Evolutionary conservation across 2,113 vertebrate species (phyloP).

Genomic region (Lipophrys pholis): DNA sequence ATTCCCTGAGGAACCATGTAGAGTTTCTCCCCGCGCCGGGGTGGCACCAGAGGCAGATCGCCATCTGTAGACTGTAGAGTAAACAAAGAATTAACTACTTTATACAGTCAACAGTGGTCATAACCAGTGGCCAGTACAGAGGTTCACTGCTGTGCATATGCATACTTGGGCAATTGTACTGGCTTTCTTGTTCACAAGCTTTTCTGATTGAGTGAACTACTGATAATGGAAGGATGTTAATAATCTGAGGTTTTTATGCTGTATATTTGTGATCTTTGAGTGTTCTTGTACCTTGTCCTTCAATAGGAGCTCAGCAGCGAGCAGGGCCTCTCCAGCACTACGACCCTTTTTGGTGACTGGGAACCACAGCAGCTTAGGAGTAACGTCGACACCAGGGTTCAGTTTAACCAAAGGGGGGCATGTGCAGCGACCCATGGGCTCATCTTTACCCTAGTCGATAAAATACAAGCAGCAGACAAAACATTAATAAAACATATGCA

Average conservation of each 20-base stretch:
- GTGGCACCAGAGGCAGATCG: slow-evolving; percentile 92
- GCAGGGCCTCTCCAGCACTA: slow-evolving; percentile 88
- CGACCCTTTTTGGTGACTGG: slow-evolving; percentile 87
- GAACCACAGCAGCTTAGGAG: slow-evolving; percentile 92
- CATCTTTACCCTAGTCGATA: slow-evolving; percentile 91
- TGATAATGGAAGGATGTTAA: no score
- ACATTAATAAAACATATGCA: background rate
- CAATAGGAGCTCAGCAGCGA: slow-evolving; percentile 93
- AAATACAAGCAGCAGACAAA: slow-evolving; percentile 36
- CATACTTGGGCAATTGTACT: no score
- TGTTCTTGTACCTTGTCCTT: slow-evolving; percentile 86
- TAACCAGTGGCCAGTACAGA: no score
- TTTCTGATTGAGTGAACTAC: no score
- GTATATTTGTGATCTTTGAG: background rate
- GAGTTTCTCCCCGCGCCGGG: slow-evolving; percentile 88
- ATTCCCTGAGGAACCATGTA: slow-evolving; percentile 99
- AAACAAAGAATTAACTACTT: slow-evolving; percentile 5
- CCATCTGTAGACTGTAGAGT: slow-evolving; percentile 79
- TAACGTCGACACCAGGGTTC: slow-evolving; percentile 80
- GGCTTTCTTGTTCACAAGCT: no score
- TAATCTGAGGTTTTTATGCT: no score
- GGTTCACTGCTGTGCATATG: no score
- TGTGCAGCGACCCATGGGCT: slow-evolving; percentile 90
- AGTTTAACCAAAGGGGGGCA: slow-evolving; percentile 91
- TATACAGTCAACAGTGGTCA: no score